Base-by-base conservation (phyloP, 2,888 invertebrate genomes). In the Nebria brevicollis region DNA sequence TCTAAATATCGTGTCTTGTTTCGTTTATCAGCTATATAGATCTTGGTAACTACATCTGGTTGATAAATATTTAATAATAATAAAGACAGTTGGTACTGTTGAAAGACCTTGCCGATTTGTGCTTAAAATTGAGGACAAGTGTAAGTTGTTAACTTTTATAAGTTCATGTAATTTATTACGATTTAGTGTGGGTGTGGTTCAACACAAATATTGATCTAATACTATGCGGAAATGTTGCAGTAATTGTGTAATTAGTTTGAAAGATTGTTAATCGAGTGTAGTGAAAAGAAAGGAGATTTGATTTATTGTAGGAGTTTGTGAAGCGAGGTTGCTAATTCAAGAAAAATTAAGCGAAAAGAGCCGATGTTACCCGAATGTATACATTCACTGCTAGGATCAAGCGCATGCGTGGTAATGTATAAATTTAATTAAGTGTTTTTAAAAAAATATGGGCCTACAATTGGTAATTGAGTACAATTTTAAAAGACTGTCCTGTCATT, bases 151-250 rank as follows among this genome's bases (percentile, higher is more conserved):
- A 54, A 54, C 54, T 54, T 34, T 34, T 54, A 54, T 54, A 54
- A 54, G 54, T 54, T 54, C 54, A 54, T 54, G 54, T 54, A 54
- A 54, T 54, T 11, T 54, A 54, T 54, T 54, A 11, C 54, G 54
- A 54, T 54, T 54, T 54, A 54, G 54, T 54, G 54, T 54, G 54
- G 54, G 54, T 54, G 54, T 54, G 54, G 54, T 54, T 54, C 54
- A 54, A 54, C 54, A 54, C 54, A 54, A 54, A 54, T 54, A 54
- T 54, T 54, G 54, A 54, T 54, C 54, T 54, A 54, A 54, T 54
- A 13, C 13, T 11, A 54, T 54, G 54, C 54, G 54, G 54, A 54
- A 54, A 54, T 7, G 54, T 54, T 54, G 54, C 54, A 54, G 8
- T 54, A 54, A 54, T 54, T 54, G 54, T 13, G 54, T 54, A 54